These are phyloP conservation scores for Hippocampus kuda DNA, from an alignment of 2,797 vertebrate species.

Conservation along the genomic window DNA sequence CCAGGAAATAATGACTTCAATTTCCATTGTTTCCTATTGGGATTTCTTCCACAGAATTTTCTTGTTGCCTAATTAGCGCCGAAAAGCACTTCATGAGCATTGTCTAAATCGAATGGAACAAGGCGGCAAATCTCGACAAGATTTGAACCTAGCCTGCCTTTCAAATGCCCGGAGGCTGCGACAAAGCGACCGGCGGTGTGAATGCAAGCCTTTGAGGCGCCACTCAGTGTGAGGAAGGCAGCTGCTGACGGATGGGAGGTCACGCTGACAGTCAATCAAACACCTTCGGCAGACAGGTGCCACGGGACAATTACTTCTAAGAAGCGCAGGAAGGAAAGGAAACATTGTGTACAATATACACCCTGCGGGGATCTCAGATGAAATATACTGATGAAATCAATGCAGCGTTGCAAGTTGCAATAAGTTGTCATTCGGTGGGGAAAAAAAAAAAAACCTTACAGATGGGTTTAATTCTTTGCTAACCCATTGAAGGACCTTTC, in stretches of 20 bases:
- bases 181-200: not conserved
- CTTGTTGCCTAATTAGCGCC: no score
- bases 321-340: not conserved
- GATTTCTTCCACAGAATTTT: no score
- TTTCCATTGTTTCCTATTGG: no score
- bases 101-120: not conserved
- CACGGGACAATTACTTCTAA: not conserved
- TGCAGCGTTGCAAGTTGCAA: slow-evolving; percentile 32
- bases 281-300: not conserved
- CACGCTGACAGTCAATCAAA: not conserved
- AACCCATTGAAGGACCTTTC: slow-evolving; percentile 16
- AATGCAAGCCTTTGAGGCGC: not conserved
- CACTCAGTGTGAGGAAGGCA: not conserved
- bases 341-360: not conserved
- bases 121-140: not conserved
- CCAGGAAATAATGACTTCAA: no score
- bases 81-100: not conserved
- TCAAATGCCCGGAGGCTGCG: not conserved
- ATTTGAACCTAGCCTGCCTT: not conserved
- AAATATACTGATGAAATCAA: slow-evolving; percentile 44
- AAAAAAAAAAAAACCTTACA: slow-evolving; percentile 2
- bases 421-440: slow-evolving; percentile 15
- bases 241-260: not conserved
- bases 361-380: slow-evolving; percentile 34
- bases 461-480: slow-evolving; percentile 12